Base-by-base conservation (phyloP, 2,888 invertebrate genomes). In the Petrolisthes cinctipes region DNA sequence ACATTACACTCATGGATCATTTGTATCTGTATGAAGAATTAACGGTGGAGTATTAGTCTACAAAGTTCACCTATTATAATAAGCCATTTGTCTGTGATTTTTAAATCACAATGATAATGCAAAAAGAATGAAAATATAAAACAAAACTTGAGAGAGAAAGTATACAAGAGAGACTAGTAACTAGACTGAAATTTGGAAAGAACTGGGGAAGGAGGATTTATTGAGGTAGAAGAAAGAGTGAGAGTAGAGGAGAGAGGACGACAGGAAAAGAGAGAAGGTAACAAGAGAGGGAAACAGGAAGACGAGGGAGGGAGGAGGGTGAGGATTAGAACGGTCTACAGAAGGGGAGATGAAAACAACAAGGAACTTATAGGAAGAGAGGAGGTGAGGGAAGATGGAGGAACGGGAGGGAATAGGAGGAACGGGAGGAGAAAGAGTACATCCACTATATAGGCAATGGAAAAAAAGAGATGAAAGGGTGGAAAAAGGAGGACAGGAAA, bases 391-490 rank as follows among this genome's bases (percentile, higher is more conserved):
- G 66, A 80, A 11, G 56, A 5, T 9, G 61, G 81, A 82, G 23
- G 68, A 66, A 68, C 11, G 82, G n/a, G 9, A 53, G 17, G 23
- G 82, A 68, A 82, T 68, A 68, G 66, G 68, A 82, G 68, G 37
- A 68, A 82, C n/a, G 53, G 53, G 51, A 61, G 81, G 20, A 68
- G 82, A 68, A 53, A 37, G 20, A 17, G 1, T 61, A 3, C 61
- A 61, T 61, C 1, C 61, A 61, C 11, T 61, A 61, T 73, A n/a
- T 61, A n/a, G 57, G 57, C 23, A 81, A 61, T 37, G 37, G 20
- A 57, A 37, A 56, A 23, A 54, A n/a, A 76, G 51, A 20, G 14
- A 14, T 81, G 4, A 54, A 61, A 23, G 57, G 54, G 56, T 17
- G 79, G 79, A 23, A 57, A 73, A 7, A 4, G 73, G 7, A 20